Conservation (phyloP, 2,888 invertebrate genomes). For the Brenthis daphne region DNA sequence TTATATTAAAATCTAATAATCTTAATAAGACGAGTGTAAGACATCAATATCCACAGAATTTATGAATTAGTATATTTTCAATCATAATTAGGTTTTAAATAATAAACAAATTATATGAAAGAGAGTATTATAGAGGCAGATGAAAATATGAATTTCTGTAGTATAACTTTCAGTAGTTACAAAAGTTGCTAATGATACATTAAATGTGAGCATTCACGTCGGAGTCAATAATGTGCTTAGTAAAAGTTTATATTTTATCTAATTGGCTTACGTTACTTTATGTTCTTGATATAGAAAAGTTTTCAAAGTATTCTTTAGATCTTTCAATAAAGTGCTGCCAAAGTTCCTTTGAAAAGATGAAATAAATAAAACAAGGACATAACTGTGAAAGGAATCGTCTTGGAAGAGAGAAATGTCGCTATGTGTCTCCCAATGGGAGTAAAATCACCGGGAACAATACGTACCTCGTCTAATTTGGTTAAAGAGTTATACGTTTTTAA, state of each 20-base stretch:
- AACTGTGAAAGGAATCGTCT: conserved; percentile 40
- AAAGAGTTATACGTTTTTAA: no score
- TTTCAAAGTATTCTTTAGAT: conserved; percentile 26
- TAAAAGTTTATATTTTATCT: conserved; percentile 19
- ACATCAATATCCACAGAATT: no score
- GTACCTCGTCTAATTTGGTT: neutral
- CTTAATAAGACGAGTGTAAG: no score
- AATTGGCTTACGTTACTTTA: conserved; percentile 30
- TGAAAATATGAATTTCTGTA: conserved; percentile 1
- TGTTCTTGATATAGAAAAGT: conserved; percentile 18
- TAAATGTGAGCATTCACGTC: conserved; percentile 3
- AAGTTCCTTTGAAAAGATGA: conserved; percentile 29
- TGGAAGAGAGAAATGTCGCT: conserved; percentile 24
- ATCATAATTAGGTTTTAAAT: neutral
- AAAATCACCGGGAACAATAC: conserved; percentile 5
- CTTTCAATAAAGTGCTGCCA: conserved; percentile 25
- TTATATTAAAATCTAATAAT: no score
- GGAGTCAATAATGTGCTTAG: conserved; percentile 18
- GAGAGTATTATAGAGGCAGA: conserved; percentile 4
- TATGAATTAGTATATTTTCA: no score
- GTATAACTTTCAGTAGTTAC: conserved; percentile 2
- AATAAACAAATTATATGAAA: neutral
- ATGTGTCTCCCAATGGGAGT: conserved; percentile 12
- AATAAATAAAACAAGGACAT: conserved; percentile 41
- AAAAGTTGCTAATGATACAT: conserved; percentile 18